Conservation (phyloP, 2,888 invertebrate genomes). For the Crematogaster levior region DNA sequence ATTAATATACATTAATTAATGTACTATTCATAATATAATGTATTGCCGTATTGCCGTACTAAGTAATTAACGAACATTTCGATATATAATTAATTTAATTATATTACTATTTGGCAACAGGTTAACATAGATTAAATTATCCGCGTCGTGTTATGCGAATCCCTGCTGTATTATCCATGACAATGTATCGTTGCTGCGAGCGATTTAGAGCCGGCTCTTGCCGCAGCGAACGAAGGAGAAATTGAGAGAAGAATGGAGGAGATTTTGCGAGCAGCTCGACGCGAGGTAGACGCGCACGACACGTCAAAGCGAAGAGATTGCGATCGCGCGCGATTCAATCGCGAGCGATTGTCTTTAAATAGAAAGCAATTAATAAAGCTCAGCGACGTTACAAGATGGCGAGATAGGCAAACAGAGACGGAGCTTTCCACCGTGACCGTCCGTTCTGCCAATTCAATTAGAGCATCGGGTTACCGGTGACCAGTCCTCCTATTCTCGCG, state of each 20-base stretch:
- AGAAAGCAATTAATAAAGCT: conserved; percentile 53
- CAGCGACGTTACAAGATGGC: conserved; percentile 19
- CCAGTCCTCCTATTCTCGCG: neutral
- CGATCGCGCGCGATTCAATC: conserved; percentile 33
- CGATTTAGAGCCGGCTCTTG: neutral
- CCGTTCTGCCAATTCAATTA: conserved; percentile 39
- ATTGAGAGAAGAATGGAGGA: neutral
- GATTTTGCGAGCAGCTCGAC: neutral
- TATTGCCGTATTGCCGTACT: neutral
- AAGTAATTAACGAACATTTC: conserved; percentile 12
- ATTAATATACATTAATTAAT: conserved; percentile 20
- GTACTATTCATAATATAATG: conserved; percentile 17
- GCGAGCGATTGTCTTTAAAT: conserved; percentile 42
- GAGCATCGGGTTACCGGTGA: conserved; percentile 12
- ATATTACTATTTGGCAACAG: conserved; percentile 18
- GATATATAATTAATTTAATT: conserved; percentile 22
- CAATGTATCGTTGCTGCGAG: neutral
- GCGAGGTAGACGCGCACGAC: conserved; percentile 20
- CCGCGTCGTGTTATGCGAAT: neutral
- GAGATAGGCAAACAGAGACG: conserved; percentile 30
- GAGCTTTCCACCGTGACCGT: conserved; percentile 20
- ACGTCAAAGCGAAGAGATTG: neutral
- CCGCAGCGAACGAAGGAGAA: neutral
- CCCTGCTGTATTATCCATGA: neutral
- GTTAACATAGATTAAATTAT: conserved; percentile 18